Conservation (phyloP, 1,140 invertebrate species). For the Pomacea maculata region DNA sequence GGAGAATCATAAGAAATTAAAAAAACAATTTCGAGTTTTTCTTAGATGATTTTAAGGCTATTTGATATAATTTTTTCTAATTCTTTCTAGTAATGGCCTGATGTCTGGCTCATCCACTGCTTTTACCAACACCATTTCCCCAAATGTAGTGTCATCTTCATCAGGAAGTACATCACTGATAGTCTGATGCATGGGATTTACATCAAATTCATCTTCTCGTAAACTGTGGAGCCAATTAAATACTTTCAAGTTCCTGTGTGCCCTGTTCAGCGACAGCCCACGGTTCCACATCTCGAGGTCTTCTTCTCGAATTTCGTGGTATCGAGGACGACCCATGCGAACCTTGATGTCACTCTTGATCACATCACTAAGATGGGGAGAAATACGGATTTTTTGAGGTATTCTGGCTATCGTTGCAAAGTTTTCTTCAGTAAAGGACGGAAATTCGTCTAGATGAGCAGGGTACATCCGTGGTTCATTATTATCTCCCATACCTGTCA, state of each 20-base stretch:
- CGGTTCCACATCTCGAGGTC: slow-evolving; percentile 50
- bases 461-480: slow-evolving; percentile 37
- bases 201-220: slow-evolving; percentile 40
- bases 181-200: slow-evolving; percentile 21
- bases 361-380: slow-evolving; percentile 50
- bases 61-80: slow-evolving; percentile 11
- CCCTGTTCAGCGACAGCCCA: slow-evolving; percentile 40
- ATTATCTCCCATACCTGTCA: slow-evolving; percentile 46
- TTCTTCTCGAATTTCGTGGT: slow-evolving; percentile 47
- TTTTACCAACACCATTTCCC: slow-evolving; percentile 40
- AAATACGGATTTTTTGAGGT: slow-evolving; percentile 49
- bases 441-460: slow-evolving; percentile 39
- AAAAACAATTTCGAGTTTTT: too few species aligned
- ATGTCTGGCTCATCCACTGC: slow-evolving; percentile 50
- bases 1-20: too few species aligned
- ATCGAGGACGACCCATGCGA: slow-evolving; percentile 54
- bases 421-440: slow-evolving; percentile 39
- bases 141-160: slow-evolving; percentile 12
- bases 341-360: slow-evolving; percentile 51
- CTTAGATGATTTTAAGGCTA: background rate
- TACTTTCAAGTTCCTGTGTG: slow-evolving; percentile 54
- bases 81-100: slow-evolving; percentile 39
- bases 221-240: slow-evolving; percentile 58
- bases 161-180: slow-evolving; percentile 32
- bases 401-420: slow-evolving; percentile 41